These are phyloP conservation scores for Dexiosoma caninum DNA, from an alignment of 2,888 invertebrate species.

Conservation along the genomic window DNA sequence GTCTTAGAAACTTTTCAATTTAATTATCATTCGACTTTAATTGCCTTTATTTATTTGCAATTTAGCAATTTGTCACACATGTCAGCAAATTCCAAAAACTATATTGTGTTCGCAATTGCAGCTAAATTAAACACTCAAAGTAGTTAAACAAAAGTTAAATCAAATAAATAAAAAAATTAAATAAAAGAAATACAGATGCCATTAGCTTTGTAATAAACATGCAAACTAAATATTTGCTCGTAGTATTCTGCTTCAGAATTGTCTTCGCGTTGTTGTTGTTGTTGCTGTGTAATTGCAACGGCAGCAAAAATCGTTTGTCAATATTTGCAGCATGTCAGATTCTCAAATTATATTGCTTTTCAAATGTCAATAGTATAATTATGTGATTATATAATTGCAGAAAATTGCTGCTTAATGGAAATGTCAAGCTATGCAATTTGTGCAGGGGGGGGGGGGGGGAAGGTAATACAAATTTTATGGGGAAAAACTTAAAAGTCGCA, in stretches of 20 bases:
- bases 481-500: too few relatives aligned
- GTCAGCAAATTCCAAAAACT: background rate
- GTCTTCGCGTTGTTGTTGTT: too few relatives aligned
- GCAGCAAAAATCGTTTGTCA: slow-evolving; percentile 21
- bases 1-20: too few relatives aligned
- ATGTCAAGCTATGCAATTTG: too few relatives aligned
- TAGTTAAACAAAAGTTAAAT: background rate
- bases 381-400: background rate
- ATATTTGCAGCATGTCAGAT: background rate
- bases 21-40: too few relatives aligned
- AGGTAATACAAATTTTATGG: too few relatives aligned
- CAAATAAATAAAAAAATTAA: background rate
- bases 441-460: too few relatives aligned
- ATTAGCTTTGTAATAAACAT: background rate
- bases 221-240: background rate
- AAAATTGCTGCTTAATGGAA: background rate
- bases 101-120: background rate
- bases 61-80: background rate
- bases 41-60: background rate
- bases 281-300: slow-evolving; percentile 1
- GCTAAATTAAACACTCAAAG: background rate
- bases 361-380: slow-evolving; percentile 22
- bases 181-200: background rate
- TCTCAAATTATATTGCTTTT: slow-evolving; percentile 19
- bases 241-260: background rate